phyloP scores from a whole-genome alignment of 2,797 vertebrate genomes.

The Chaenodraco wilsoni region DNA sequence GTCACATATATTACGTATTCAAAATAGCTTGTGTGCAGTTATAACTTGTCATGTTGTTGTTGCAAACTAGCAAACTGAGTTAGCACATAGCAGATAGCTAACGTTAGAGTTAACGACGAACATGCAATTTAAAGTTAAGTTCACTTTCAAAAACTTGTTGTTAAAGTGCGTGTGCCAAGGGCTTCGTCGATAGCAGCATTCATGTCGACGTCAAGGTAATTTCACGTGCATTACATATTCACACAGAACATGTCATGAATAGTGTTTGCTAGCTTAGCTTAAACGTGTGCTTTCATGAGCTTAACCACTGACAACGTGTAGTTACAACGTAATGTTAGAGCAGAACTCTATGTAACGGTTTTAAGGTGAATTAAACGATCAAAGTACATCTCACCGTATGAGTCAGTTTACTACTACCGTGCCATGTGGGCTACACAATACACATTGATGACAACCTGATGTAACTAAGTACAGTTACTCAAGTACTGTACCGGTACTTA shows the following conservation, averaged over 20 bases:
- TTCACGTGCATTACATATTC: background rate
- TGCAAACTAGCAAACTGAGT: background rate
- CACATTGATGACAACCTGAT: background rate
- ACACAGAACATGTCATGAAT: background rate
- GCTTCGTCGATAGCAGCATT: conserved; percentile 37
- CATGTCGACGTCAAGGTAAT: conserved; percentile 79
- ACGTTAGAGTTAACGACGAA: background rate
- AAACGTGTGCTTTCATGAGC: background rate
- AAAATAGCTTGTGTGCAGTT: background rate
- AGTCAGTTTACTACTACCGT: background rate
- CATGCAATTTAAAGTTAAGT: background rate
- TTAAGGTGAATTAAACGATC: background rate
- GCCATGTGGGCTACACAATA: background rate
- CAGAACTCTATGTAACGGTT: too few relatives aligned
- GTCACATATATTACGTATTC: background rate
- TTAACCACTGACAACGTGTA: background rate
- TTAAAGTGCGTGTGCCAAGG: conserved; percentile 6
- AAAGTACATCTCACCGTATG: background rate
- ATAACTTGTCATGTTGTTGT: background rate
- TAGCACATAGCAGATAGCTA: background rate
- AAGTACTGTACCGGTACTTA: too few relatives aligned
- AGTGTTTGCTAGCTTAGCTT: background rate
- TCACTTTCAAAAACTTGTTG: background rate
- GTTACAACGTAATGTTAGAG: background rate
- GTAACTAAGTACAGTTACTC: too few relatives aligned